phyloP scores from a whole-genome alignment of 2,888 invertebrate species.

The Ctena decussata region DNA sequence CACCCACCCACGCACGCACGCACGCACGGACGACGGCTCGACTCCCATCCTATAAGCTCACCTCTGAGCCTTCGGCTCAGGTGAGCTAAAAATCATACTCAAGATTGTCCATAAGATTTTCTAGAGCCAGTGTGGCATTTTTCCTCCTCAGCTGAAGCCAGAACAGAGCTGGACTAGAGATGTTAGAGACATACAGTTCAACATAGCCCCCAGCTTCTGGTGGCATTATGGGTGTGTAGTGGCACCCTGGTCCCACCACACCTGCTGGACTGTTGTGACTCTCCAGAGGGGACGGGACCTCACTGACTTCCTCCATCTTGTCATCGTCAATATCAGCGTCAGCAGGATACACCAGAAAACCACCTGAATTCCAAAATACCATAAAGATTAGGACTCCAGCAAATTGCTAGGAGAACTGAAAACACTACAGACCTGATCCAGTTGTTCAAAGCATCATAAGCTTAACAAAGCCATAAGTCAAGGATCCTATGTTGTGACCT shows the following conservation, averaged over 20 bases:
- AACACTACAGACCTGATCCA: too few species aligned
- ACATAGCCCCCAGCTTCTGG: slow-evolving; percentile 69
- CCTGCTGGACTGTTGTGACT: slow-evolving; percentile 61
- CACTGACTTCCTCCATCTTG: not conserved
- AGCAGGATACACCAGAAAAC: not conserved
- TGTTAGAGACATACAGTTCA: slow-evolving; percentile 79
- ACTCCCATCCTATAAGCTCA: not conserved
- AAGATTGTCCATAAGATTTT: slow-evolving; percentile 79
- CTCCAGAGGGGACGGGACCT: not conserved
- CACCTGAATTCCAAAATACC: not conserved
- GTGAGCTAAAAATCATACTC: slow-evolving; percentile 71
- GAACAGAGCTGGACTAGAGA: slow-evolving; percentile 76
- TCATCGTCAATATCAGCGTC: slow-evolving; percentile 3
- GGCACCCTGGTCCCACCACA: slow-evolving; percentile 75
- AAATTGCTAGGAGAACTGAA: too few species aligned
- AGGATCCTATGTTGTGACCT: too few species aligned
- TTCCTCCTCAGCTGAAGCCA: slow-evolving; percentile 79
- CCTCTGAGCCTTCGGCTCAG: not conserved
- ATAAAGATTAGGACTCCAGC: too few species aligned
- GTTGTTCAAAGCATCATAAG: not conserved
- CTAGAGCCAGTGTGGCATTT: slow-evolving; percentile 73
- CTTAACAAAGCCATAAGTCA: too few species aligned
- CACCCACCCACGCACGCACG: too few species aligned
- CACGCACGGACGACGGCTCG: not conserved
- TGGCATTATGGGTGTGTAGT: slow-evolving; percentile 67